phyloP scores from a whole-genome alignment of 2,888 invertebrate species.

The Dasysyrphus albostriatus region DNA sequence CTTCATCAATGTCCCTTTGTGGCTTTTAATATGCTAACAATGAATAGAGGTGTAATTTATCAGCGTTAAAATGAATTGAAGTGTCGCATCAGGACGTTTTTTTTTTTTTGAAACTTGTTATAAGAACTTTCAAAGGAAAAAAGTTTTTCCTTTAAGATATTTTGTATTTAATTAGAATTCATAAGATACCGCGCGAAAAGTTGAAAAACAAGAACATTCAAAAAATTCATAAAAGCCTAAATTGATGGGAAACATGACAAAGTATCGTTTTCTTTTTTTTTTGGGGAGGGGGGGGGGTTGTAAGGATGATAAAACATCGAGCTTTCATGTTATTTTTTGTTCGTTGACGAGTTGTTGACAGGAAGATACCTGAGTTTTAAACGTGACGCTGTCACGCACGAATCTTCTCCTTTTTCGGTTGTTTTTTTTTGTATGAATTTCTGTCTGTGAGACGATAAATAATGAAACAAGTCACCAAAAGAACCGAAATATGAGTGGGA shows the following conservation, averaged over 20 bases:
- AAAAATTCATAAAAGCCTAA: constrained; percentile 22
- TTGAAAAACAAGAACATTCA: constrained; percentile 2
- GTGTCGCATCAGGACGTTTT: constrained; percentile 5
- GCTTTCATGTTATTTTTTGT: constrained; percentile 33
- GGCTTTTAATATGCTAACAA: constrained; percentile 20
- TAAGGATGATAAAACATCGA: constrained; percentile 20
- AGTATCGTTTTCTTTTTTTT: constrained; percentile 13
- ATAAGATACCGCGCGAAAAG: neutral
- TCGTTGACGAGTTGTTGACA: constrained; percentile 47
- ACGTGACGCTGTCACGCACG: constrained; percentile 59
- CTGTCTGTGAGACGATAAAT: constrained; percentile 55
- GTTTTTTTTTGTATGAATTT: constrained; percentile 1
- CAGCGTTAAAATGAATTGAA: constrained; percentile 29
- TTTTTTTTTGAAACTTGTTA: neutral
- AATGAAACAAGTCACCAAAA: constrained; percentile 66
- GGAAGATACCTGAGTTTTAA: constrained; percentile 53
- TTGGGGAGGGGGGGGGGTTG: too few relatives aligned
- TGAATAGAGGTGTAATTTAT: constrained; percentile 13
- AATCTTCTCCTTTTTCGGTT: constrained; percentile 14
- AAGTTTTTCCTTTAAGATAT: neutral
- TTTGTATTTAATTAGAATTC: neutral
- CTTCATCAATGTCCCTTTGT: constrained; percentile 63
- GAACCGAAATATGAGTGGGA: neutral
- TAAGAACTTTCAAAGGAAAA: neutral
- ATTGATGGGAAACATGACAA: constrained; percentile 26